These are phyloP conservation scores for Rhinatrema bivittatum DNA, from an alignment of 2,797 vertebrate genomes.

Conservation along the genomic window DNA sequence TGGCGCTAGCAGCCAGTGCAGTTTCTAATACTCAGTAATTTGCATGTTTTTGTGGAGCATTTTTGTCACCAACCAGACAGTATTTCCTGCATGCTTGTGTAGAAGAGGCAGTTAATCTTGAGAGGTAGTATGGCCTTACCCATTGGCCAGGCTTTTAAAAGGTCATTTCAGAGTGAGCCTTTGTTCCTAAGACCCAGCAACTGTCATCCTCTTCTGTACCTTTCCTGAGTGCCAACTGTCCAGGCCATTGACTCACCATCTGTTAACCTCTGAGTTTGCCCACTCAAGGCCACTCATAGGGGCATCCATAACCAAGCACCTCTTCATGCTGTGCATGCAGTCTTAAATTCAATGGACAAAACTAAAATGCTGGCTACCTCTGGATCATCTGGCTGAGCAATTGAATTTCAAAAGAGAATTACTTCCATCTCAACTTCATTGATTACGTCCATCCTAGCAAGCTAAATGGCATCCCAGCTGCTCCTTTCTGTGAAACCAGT, in stretches of 20 bases:
- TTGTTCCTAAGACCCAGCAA: slow-evolving; percentile 76
- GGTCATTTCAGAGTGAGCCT: slow-evolving; percentile 77
- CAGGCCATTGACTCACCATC: slow-evolving; percentile 80
- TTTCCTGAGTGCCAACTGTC: slow-evolving; percentile 81
- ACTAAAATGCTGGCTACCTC: slow-evolving; percentile 83
- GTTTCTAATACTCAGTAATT: slow-evolving; percentile 82
- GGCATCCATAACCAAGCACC: slow-evolving; percentile 80
- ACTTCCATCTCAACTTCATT: slow-evolving; percentile 86
- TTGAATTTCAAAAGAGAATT: slow-evolving; percentile 82
- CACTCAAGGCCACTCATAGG: slow-evolving; percentile 77
- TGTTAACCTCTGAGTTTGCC: slow-evolving; percentile 84
- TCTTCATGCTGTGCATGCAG: slow-evolving; percentile 84
- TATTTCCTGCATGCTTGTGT: slow-evolving; percentile 84
- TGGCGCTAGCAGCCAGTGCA: slow-evolving; percentile 77
- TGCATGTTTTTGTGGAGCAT: slow-evolving; percentile 84
- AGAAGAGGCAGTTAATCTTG: slow-evolving; percentile 78
- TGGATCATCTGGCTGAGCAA: slow-evolving; percentile 85
- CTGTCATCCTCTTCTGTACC: slow-evolving; percentile 78
- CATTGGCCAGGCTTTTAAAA: slow-evolving; percentile 74
- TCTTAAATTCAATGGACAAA: slow-evolving; percentile 84
- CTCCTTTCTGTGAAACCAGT: slow-evolving; percentile 82
- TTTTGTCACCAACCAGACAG: slow-evolving; percentile 83
- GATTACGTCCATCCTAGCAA: slow-evolving; percentile 80
- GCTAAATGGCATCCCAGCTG: slow-evolving; percentile 79
- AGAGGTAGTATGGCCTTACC: slow-evolving; percentile 72